Evolutionary conservation across 2,888 invertebrate species (phyloP), one percentile per base, ranked within the genome.

Genomic region (Rhogogaster chlorosoma): DNA sequence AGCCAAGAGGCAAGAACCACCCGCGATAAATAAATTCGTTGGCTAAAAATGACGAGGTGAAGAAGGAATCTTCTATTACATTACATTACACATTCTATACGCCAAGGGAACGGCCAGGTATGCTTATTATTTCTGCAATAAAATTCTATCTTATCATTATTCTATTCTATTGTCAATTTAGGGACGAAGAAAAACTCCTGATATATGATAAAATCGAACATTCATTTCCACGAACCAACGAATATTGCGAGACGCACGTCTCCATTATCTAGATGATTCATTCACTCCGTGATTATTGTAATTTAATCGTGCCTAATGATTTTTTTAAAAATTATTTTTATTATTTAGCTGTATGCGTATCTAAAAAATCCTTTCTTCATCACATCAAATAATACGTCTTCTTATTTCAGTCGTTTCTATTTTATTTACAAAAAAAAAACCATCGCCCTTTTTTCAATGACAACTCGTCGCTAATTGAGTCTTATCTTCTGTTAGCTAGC

Each of bases 41-140:
- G n/a, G 42, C 77, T 49, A 42, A 77, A 42, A 84, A 84, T 67
- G 67, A 77, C 67, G 67, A 77, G 77, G 84, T 84, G 84, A 84
- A 84, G 84, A 77, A 84, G 45, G 64, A 77, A 80, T 61, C 61
- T 80, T 45, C 71, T 73, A 73, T 42, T 73, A 42, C 42, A 42
- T 42, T 73, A 73, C 26, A 64, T 64, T 73, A 73, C 26, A 64
- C 45, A 84, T 73, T 86, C 86, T 86, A 78, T 87, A 84, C 86
- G 67, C 86, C 87, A 78, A 86, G 67, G 85, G 84, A 89, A 86
- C 86, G 86, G 85, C 88, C 88, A 89, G 89, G 90, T 89, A 88
- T 73, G 85, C 5, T 15, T 45, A 64, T 45, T 22, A n/a, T 61
- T n/a, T 38, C 32, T 45, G 12, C 2, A 49, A 64, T 67, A 5